A percentile compares a stretch with the other conserved stretches of the same genome.
Evolutionary conservation across 1,140 invertebrate species (phyloP).

Genomic region (Drosophila persimilis): DNA sequence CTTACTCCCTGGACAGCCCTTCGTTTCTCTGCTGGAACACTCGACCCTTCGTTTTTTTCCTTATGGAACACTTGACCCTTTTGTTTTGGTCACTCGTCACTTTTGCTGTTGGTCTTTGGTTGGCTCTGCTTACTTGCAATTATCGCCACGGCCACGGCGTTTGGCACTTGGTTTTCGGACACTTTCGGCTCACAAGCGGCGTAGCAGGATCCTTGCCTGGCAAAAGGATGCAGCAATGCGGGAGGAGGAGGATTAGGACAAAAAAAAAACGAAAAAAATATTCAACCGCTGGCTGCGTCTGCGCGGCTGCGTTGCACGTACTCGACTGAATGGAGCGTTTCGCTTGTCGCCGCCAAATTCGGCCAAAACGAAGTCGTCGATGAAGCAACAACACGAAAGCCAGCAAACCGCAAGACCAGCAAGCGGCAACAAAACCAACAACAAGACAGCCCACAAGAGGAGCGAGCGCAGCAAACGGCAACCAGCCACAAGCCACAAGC

Average conservation of each 20-base stretch:
- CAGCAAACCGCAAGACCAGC: conserved; percentile 12
- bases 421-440: no score
- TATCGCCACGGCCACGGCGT: conserved; percentile 38
- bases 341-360: conserved; percentile 62
- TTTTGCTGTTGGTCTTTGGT: neutral
- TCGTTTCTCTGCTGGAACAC: neutral
- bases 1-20: no score
- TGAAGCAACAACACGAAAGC: neutral
- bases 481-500: conserved; percentile 1
- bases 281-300: conserved; percentile 54
- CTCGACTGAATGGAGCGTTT: conserved; percentile 65
- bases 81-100: neutral
- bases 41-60: conserved; percentile 1
- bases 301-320: conserved; percentile 78
- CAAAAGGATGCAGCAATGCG: neutral
- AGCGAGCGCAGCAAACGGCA: neutral
- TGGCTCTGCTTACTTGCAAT: conserved; percentile 41
- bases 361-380: conserved; percentile 36
- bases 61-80: conserved; percentile 28
- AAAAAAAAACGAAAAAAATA: conserved; percentile 20
- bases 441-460: no score
- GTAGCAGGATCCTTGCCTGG: conserved; percentile 31
- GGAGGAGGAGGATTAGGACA: neutral
- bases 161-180: conserved; percentile 43
- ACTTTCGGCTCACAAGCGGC: conserved; percentile 30